Evolutionary conservation across 2,797 vertebrate genomes (phyloP), one percentile per base, ranked within the genome.

Genomic region (Myotis pilosus): DNA sequence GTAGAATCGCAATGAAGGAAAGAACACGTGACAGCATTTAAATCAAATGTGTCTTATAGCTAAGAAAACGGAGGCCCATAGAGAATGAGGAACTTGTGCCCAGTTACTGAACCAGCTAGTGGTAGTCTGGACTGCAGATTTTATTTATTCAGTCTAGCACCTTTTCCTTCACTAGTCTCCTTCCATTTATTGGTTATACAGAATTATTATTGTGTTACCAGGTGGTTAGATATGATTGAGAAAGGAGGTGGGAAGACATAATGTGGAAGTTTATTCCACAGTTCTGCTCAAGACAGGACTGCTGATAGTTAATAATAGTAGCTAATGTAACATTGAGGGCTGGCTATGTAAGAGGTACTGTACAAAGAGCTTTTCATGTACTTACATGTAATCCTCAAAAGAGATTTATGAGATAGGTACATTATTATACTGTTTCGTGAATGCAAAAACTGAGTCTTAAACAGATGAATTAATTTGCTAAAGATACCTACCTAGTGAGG

Each of bases 171-270:
- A 36, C 55, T 85, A 4, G 57, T 88, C 9, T 84, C 60, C 62
- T 88, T 93, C 11, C 53, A 80, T 92, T 81, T 91, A 20, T 76
- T 86, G 90, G 60, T 79, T 87, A 47, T 55, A 44, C 1, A 23
- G 71, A 85, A 82, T 66, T 85, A 60, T 89, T 93, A 71, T 38
- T 93, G 74, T 57, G 62, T 79, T 90, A 23, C 57, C 49, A 71
- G 82, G 47, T 92, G 91, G 57, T 55, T 86, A 80, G 36, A 22
- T 66, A 38, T 86, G 75, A 83, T 94, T 88, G 82, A 93, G 87
- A 93, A 89, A 81, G 66, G 78, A 96, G 79, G 33, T 94, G 53
- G 44, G 85, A 81, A 88, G 47, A 92, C 49, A 15, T 71, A 62
- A 87, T 57, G 71, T 66, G 81, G 92, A 92, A 83, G 28, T 71